A percentile compares a stretch with the other conserved stretches of the same genome.
phyloP scores from a whole-genome alignment of 2,888 invertebrate genomes.

The Gryllus longicercus region DNA sequence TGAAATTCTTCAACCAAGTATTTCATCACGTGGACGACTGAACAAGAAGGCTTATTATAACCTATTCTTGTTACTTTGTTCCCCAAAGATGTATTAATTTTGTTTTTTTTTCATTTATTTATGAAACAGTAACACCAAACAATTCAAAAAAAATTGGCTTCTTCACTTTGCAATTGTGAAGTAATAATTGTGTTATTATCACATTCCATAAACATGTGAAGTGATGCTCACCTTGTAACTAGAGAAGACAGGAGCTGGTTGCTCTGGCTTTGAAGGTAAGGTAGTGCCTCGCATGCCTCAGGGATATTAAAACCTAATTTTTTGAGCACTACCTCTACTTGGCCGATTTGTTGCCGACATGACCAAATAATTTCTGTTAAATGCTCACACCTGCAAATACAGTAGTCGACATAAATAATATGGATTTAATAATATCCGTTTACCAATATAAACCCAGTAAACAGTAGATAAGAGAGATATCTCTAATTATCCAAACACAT shows the following conservation, averaged over 20 bases:
- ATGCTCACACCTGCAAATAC: conserved; percentile 64
- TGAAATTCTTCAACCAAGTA: too few species aligned
- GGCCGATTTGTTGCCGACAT: conserved; percentile 76
- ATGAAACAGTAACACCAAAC: background rate
- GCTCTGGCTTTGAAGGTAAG: conserved; percentile 61
- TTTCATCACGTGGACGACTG: too few species aligned
- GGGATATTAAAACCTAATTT: conserved; percentile 60
- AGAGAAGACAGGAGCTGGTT: conserved; percentile 71
- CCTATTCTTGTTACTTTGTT: too few species aligned
- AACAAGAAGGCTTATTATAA: too few species aligned
- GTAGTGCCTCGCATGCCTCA: conserved; percentile 59
- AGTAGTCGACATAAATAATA: too few species aligned
- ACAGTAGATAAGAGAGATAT: too few species aligned
- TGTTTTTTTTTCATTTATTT: background rate
- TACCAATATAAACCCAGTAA: too few species aligned
- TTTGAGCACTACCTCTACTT: conserved; percentile 62
- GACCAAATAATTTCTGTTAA: conserved; percentile 84
- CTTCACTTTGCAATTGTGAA: too few species aligned
- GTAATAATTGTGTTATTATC: too few species aligned
- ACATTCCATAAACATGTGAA: background rate
- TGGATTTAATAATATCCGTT: too few species aligned
- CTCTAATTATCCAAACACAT: background rate
- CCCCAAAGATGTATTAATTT: too few species aligned
- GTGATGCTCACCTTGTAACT: conserved; percentile 62
- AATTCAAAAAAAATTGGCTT: background rate